A percentile compares a stretch with the other conserved stretches of the same genome.
These are phyloP conservation scores for Pterobdella sp. DNA, from an alignment of 2,888 invertebrate species.

Conservation along the genomic window DNA sequence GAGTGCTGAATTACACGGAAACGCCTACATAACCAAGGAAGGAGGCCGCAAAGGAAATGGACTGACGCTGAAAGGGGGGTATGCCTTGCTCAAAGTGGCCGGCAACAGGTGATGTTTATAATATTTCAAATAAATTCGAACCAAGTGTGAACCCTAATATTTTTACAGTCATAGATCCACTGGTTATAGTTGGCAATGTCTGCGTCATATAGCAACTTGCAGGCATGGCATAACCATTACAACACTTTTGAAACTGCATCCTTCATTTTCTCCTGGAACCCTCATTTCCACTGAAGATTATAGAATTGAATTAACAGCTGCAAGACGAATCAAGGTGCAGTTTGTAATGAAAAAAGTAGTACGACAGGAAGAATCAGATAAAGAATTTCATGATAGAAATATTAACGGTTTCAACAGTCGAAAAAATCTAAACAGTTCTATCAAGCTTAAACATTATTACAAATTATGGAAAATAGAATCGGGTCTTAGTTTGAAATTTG, in stretches of 20 bases:
- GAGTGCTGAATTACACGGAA: not conserved
- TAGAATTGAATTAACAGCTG: conserved; percentile 2
- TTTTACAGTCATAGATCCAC: too few relatives aligned
- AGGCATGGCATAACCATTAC: conserved; percentile 20
- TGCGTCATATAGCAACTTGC: conserved; percentile 10
- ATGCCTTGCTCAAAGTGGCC: conserved; percentile 12
- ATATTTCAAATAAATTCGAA: too few relatives aligned
- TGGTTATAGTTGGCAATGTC: not conserved
- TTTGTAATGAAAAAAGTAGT: not conserved
- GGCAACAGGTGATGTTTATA: too few relatives aligned
- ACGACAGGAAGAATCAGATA: conserved; percentile 7
- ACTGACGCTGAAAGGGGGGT: not conserved
- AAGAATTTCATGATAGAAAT: not conserved
- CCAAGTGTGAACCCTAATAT: too few relatives aligned
- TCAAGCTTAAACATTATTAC: not conserved
- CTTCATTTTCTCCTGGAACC: not conserved
- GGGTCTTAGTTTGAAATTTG: conserved; percentile 34
- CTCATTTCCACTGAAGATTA: conserved; percentile 16
- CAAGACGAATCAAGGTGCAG: not conserved
- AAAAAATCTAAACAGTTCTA: not conserved
- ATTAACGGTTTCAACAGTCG: not conserved
- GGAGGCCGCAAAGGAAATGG: not conserved
- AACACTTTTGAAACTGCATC: conserved; percentile 10
- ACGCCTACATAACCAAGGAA: conserved; percentile 1
- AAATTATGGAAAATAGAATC: not conserved